phyloP scores from a whole-genome alignment of 2,113 vertebrate genomes.

The Geococcyx californianus region DNA sequence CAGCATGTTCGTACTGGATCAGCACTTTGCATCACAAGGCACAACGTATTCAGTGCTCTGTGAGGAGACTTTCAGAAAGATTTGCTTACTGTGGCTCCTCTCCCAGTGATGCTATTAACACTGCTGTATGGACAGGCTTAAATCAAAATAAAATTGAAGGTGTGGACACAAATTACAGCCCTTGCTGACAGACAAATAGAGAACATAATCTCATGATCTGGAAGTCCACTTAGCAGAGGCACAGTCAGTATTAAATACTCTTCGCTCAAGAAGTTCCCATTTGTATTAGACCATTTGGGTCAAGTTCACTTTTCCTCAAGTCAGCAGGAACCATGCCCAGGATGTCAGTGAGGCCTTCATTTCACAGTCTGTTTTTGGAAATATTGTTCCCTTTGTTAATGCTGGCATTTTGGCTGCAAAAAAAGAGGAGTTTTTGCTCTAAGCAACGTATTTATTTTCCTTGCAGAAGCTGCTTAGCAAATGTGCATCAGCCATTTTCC shows the following conservation, averaged over 20 bases:
- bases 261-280: slow-evolving; percentile 9
- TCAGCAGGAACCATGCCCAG: background rate
- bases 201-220: background rate
- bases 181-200: slow-evolving; percentile 19
- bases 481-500: background rate
- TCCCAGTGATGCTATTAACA: background rate
- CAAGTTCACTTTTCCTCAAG: slow-evolving; percentile 29
- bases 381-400: background rate
- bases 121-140: background rate
- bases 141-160: slow-evolving; percentile 24
- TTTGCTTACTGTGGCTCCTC: background rate
- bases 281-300: background rate
- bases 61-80: background rate
- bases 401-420: background rate
- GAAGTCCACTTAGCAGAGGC: slow-evolving; percentile 6
- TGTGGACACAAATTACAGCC: background rate
- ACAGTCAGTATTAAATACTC: slow-evolving; percentile 8
- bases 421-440: background rate
- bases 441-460: background rate
- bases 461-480: slow-evolving; percentile 1
- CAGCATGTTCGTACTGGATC: background rate
- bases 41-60: rapidly evolving
- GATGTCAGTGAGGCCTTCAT: background rate
- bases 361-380: background rate
- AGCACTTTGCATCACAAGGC: background rate